These are phyloP conservation scores for Volucella inanis DNA, from an alignment of 2,888 invertebrate species.

Conservation along the genomic window DNA sequence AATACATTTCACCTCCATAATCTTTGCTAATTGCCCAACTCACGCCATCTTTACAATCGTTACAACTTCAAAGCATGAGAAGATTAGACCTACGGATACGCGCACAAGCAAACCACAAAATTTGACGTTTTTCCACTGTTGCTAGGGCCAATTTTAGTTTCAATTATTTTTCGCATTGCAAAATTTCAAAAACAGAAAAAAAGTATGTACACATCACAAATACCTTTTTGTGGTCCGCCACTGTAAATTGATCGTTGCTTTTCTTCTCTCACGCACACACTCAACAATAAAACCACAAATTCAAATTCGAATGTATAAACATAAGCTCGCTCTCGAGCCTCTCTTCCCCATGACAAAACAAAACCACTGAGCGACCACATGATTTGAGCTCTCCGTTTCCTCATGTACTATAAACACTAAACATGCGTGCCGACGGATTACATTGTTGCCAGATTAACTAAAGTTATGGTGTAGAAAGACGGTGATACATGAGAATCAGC, in stretches of 20 bases:
- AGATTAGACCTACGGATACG: neutral
- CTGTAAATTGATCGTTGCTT: conserved; percentile 17
- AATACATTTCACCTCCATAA: conserved; percentile 1
- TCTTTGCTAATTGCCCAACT: neutral
- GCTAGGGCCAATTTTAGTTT: conserved; percentile 3
- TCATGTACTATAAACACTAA: conserved; percentile 66
- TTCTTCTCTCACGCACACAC: conserved; percentile 2
- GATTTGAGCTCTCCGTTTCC: conserved; percentile 60
- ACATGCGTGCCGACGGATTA: conserved; percentile 53
- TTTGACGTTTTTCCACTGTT: neutral
- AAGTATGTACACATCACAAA: neutral
- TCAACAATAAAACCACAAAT: neutral
- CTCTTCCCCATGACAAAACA: neutral
- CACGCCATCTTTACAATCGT: neutral
- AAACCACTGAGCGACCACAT: conserved; percentile 37
- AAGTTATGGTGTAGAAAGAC: conserved; percentile 4
- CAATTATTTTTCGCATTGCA: conserved; percentile 1
- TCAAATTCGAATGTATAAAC: conserved; percentile 35
- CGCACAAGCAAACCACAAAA: neutral
- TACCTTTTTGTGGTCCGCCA: conserved; percentile 27
- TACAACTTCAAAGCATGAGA: conserved; percentile 30
- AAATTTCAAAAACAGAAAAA: neutral
- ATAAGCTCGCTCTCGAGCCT: conserved; percentile 14
- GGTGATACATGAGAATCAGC: conserved; percentile 39
- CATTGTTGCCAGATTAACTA: conserved; percentile 44